Base-by-base conservation (phyloP, 2,797 vertebrate species). In the Sparus aurata region DNA sequence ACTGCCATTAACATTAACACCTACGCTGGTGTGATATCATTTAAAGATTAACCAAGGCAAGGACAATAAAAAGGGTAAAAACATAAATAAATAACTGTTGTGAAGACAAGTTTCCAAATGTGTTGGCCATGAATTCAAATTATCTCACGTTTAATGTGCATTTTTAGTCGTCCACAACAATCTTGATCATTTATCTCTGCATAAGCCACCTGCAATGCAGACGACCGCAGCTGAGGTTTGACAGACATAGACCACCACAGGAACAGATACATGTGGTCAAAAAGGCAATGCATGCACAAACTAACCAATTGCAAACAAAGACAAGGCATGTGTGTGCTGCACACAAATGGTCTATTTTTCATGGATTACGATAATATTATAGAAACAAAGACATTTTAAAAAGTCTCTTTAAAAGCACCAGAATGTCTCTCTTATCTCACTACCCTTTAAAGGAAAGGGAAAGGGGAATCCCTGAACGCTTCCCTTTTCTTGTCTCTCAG, bases 391-490 rank as follows among this genome's bases (percentile, higher is more conserved):
- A 23, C 58, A 43, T 18, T 3, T 9, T 23, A 45, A 58, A 38
- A 50, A 17, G 2, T n/a, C 16, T 15, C 5, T 62, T 54, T 53
- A 25, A 70, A 62, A 63, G 12, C 30, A 64, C 2, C 54, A 54
- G 7, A 68, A 49, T 46, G 16, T 4, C 13, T 25, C 1, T 69
- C 43, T 17, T 7, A 22, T 41, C 4, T 4, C 38, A 43, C 13
- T 41, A 23, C 13, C 10, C 15, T 9, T 5, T 20, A 52, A 12
- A 10, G 12, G 0, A 59, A 70, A 69, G 12, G 43, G 4, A 76
- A 69, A 69, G 45, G 79, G 78, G 45, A 50, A 63, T 77, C 65
- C 38, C 60, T 80, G 5, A 25, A 13, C 1, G 0, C 34, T 88
- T 79, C 54, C 12, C 27, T 59, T 72, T 76, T 80, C 22, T 46